Evolutionary conservation across 2,888 invertebrate genomes (phyloP).

Genomic region (Sepioteuthis lessoniana): DNA sequence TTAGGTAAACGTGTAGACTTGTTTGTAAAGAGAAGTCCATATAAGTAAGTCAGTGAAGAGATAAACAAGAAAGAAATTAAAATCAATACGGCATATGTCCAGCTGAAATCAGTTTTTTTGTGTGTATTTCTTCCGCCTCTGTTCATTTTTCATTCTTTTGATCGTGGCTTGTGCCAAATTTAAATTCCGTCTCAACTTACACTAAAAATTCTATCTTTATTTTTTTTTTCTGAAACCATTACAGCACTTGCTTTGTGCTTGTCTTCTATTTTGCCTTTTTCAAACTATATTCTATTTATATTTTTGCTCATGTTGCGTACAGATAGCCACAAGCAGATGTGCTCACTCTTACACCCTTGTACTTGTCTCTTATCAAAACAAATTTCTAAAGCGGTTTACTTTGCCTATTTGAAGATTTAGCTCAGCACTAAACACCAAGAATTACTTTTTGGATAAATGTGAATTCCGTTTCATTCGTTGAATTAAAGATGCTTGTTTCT

Average conservation of each 20-base stretch:
- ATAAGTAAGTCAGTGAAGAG: not conserved
- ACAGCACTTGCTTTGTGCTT: too few species aligned
- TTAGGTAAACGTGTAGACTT: not conserved
- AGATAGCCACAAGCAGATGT: not conserved
- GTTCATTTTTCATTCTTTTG: not conserved
- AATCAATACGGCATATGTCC: not conserved
- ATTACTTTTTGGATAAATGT: too few species aligned
- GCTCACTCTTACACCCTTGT: not conserved
- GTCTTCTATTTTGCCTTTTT: not conserved
- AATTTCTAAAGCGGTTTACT: too few species aligned
- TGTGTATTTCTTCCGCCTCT: not conserved
- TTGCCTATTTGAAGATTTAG: too few species aligned
- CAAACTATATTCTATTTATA: not conserved
- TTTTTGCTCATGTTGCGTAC: not conserved
- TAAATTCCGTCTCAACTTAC: conserved; percentile 20
- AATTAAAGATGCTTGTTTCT: too few species aligned
- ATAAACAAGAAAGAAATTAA: not conserved
- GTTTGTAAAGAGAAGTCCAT: not conserved
- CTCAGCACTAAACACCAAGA: too few species aligned
- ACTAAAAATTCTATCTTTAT: not conserved
- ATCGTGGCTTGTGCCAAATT: not conserved
- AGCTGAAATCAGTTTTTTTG: not conserved
- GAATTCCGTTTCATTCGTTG: too few species aligned
- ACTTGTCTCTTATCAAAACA: too few species aligned
- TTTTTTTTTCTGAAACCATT: not conserved